These are phyloP conservation scores for Globicephala melas DNA, from an alignment of 2,113 vertebrate species.

Conservation along the genomic window DNA sequence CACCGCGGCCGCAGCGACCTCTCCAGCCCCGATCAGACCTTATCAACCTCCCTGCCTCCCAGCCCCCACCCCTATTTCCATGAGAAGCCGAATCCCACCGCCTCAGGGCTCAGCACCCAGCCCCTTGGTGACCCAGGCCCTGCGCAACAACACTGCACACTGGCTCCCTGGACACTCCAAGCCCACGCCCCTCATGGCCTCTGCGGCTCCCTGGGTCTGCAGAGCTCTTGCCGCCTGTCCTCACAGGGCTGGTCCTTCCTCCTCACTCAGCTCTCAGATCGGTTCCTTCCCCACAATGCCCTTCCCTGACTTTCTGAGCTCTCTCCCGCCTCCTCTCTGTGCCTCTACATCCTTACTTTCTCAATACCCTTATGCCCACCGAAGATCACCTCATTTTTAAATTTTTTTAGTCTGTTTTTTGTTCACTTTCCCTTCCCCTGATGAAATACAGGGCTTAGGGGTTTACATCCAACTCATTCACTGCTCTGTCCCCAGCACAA, in stretches of 20 bases:
- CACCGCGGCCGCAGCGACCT: background rate
- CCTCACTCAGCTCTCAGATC: background rate
- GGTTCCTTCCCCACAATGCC: background rate
- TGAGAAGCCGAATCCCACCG: background rate
- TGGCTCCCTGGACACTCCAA: rapidly evolving
- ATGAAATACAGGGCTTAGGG: background rate
- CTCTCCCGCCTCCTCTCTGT: background rate
- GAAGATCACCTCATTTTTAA: background rate
- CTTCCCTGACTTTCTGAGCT: background rate
- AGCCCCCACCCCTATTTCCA: background rate
- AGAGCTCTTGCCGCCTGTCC: background rate
- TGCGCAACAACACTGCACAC: too few relatives aligned
- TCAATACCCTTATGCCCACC: background rate
- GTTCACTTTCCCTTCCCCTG: background rate
- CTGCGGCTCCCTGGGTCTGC: background rate
- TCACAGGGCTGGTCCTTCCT: background rate
- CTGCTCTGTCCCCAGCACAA: background rate
- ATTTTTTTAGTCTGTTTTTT: background rate
- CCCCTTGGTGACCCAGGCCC: background rate
- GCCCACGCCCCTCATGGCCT: rapidly evolving
- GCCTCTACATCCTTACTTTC: background rate
- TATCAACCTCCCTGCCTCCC: background rate
- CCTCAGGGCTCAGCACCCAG: background rate
- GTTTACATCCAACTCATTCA: background rate
- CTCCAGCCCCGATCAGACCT: background rate